Evolutionary conservation across 2,113 vertebrate genomes (phyloP).

Genomic region (Crotalus horridus): DNA sequence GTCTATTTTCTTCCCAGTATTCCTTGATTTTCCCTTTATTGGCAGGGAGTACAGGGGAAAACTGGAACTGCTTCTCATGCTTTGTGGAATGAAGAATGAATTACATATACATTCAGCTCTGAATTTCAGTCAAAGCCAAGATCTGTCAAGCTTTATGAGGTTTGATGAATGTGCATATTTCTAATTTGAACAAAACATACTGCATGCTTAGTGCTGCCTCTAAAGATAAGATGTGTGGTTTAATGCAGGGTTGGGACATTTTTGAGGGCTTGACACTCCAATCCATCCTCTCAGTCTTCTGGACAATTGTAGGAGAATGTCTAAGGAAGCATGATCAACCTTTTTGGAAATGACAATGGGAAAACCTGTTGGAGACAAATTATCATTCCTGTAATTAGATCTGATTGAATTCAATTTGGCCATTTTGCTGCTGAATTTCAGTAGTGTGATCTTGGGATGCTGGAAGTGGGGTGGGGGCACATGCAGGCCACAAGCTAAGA

Average conservation of each 20-base stretch:
- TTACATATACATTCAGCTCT: neutral
- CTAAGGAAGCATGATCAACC: neutral
- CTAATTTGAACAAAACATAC: neutral
- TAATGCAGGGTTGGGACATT: neutral
- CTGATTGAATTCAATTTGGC: neutral
- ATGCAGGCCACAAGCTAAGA: neutral
- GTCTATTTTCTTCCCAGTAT: neutral
- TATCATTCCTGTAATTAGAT: neutral
- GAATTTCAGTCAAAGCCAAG: neutral
- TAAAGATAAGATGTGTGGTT: neutral
- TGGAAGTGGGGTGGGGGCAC: neutral
- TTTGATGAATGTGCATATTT: neutral
- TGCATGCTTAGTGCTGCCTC: neutral
- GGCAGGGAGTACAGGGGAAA: conserved; percentile 10
- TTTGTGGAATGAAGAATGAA: neutral
- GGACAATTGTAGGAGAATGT: neutral
- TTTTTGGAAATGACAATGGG: neutral
- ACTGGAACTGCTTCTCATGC: conserved; percentile 22
- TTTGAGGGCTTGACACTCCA: neutral
- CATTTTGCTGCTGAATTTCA: neutral
- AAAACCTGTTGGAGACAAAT: neutral
- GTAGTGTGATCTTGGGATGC: neutral
- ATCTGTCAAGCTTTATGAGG: neutral
- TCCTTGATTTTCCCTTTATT: conserved; percentile 4
- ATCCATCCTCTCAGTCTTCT: neutral